Conservation (phyloP, 2,888 invertebrate genomes). For the Aphodius sticticus region DNA sequence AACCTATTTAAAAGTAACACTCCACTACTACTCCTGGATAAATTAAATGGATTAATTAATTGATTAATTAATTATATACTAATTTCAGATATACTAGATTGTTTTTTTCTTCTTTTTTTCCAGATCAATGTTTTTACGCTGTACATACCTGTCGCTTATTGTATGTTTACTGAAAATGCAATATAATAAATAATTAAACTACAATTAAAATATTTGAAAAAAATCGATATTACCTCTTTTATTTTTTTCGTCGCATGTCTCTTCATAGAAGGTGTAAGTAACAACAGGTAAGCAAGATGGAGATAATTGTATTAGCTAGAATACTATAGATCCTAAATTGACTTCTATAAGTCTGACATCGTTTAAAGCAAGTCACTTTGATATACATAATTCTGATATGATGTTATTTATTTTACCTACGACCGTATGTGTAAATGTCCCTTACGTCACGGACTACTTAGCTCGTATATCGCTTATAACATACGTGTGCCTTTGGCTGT, state of each 20-base stretch:
- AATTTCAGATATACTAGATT: slow-evolving; percentile 26
- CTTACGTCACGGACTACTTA: no score
- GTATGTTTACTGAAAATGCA: slow-evolving; percentile 51
- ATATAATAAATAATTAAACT: slow-evolving; percentile 49
- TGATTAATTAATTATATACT: slow-evolving; percentile 20
- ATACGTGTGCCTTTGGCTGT: no score
- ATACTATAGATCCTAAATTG: no score
- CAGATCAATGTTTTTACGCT: slow-evolving; percentile 51
- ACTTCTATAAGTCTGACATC: no score
- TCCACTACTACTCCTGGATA: not conserved
- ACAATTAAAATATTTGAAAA: slow-evolving; percentile 44
- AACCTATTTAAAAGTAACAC: slow-evolving; percentile 10
- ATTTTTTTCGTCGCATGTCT: not conserved
- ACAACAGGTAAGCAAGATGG: not conserved
- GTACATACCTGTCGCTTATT: slow-evolving; percentile 53
- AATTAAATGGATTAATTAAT: not conserved
- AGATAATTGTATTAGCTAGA: no score
- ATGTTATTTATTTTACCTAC: no score
- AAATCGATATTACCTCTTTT: slow-evolving; percentile 16
- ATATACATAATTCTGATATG: no score
- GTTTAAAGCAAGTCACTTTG: no score
- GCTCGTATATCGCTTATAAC: no score
- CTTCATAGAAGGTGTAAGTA: not conserved
- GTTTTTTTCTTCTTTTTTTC: slow-evolving; percentile 42
- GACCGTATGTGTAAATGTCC: no score